Percentiles rank a stretch among this genome's conserved stretches.
These are phyloP conservation scores for Acronicta aceris DNA, from an alignment of 2,888 invertebrate species.

Conservation along the genomic window DNA sequence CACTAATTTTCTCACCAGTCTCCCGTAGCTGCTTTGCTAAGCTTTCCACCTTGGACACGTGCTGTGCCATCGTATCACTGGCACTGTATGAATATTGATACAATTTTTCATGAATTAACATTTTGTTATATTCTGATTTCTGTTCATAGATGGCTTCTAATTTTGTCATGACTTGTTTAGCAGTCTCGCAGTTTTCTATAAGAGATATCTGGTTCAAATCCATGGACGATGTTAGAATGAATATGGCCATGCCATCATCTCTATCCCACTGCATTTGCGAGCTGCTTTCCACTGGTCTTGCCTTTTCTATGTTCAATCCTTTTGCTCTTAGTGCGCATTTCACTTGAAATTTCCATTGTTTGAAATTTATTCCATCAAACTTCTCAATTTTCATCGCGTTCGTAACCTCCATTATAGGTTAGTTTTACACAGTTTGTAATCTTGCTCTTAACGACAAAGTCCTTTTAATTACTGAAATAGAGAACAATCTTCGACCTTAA, in stretches of 20 bases:
- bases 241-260: conserved; percentile 48
- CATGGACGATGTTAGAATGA: conserved; percentile 41
- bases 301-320: conserved; percentile 27
- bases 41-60: conserved; percentile 12
- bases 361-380: conserved; percentile 29
- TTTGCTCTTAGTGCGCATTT: conserved; percentile 43
- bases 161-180: conserved; percentile 31
- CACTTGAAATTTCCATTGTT: conserved; percentile 28
- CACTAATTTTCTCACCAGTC: too few species aligned
- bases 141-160: conserved; percentile 46
- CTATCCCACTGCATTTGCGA: conserved; percentile 29
- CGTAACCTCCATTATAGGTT: conserved; percentile 9
- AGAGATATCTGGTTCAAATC: conserved; percentile 49
- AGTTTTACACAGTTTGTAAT: too few species aligned
- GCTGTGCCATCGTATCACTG: neutral
- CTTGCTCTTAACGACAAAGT: too few species aligned
- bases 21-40: conserved; percentile 16
- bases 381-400: conserved; percentile 18
- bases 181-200: conserved; percentile 38
- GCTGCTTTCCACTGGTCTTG: conserved; percentile 9
- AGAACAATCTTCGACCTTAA: too few species aligned
- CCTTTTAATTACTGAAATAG: too few species aligned
- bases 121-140: conserved; percentile 45
- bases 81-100: conserved; percentile 1
- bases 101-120: conserved; percentile 47